Evolutionary conservation across 1,140 invertebrate genomes (phyloP), one percentile per base, ranked within the genome.

Genomic region (Drosophila mojavensis): DNA sequence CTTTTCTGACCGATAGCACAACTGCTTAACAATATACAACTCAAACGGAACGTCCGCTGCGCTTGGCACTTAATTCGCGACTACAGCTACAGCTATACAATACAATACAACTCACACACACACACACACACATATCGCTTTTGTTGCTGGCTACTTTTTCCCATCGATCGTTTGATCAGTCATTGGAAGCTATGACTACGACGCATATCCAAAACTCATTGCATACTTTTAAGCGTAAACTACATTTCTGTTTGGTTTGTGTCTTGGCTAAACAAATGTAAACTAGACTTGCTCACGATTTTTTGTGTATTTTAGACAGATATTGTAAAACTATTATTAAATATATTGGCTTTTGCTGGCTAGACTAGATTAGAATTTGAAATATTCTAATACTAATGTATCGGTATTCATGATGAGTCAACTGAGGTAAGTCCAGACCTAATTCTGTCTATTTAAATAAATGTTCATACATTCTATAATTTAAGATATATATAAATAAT

Each of bases 31-130:
- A 54, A 55, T 20, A 51, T 66, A 17, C 2, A 48, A 33, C n/a
- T 6, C 26, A 6, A 55, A 11, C 36, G 41, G 24, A 33, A 68
- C 80, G 68, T 84, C 80, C 65, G 81, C 20, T 78, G 80, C 75
- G 71, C 68, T 59, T 55, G 71, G 70, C 78, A 59, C 65, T 78
- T 65, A 65, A 67, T 60, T 54, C 45, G 59, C 80, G 80, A 89
- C 84, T 89, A 78, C 63, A 61, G 69, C n/a, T n/a, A n/a, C n/a
- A n/a, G n/a, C 4, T 17, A 61, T 11, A 53, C n/a, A 48, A 48
- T 9, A 36, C 59, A 63, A 24, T n/a, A 66, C 55, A 45, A 28
- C 58, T n/a, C 54, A 39, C 66, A 72, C 43, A 54, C 36, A 28
- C 71, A 36, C 65, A 56, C 56, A 63, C 64, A 24, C 0, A 24